A percentile compares a stretch with the other conserved stretches of the same genome.
These are phyloP conservation scores for Myotis daubentonii DNA, from an alignment of 2,797 vertebrate species.

Conservation along the genomic window DNA sequence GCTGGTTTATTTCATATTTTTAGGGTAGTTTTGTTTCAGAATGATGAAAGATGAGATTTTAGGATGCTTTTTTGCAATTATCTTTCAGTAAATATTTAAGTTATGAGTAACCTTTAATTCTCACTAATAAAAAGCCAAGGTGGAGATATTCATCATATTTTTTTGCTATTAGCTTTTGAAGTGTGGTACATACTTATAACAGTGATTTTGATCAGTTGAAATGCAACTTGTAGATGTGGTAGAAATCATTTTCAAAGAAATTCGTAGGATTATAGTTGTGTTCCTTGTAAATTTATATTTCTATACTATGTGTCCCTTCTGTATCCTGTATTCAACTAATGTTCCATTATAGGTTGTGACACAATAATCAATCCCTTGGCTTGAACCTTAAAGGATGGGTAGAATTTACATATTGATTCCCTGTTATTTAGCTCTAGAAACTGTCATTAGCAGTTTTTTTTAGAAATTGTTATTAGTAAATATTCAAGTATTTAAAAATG, in stretches of 20 bases:
- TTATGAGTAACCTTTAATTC: background rate
- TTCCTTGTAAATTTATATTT: background rate
- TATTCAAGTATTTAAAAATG: background rate
- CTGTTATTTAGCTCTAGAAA: background rate
- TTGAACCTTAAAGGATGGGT: background rate
- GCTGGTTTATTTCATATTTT: slow-evolving; percentile 19
- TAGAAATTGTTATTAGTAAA: background rate
- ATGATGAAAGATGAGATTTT: slow-evolving; percentile 8
- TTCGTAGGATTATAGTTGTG: background rate
- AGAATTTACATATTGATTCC: background rate
- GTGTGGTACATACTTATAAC: background rate
- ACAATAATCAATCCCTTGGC: background rate
- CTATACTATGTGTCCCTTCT: background rate
- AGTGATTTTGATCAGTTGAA: background rate
- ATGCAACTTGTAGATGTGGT: background rate
- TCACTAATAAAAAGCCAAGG: background rate
- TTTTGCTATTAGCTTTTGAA: background rate
- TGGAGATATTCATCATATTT: background rate
- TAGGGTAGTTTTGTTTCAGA: slow-evolving; percentile 40
- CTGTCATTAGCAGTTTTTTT: background rate
- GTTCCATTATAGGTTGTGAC: background rate
- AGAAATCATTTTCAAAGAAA: slow-evolving; percentile 13
- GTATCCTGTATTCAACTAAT: background rate
- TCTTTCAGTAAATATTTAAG: slow-evolving; percentile 9
- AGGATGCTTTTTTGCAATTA: background rate